Base-by-base conservation (phyloP, 92 coral and sea anemone genomes). In the Epizoanthus ramosus region DNA sequence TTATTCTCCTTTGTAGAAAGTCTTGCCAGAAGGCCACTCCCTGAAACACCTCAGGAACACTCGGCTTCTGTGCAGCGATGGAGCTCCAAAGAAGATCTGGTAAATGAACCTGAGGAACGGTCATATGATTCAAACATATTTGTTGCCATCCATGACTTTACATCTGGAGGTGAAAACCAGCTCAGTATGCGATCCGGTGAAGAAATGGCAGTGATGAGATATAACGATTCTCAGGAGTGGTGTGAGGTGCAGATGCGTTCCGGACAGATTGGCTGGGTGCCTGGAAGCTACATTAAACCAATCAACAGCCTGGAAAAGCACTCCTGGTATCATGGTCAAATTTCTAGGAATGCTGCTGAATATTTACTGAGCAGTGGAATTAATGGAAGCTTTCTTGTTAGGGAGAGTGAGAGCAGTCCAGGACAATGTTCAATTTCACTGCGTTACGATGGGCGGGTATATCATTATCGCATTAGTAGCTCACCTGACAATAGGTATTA, bases 301-400 rank as follows among this genome's bases (percentile, higher is more conserved):
- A 92, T 97, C 24, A 93, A 92, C 80, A 97, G 99, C 87, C 80
- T 97, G 23, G 97, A 90, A 87, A 94, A 97, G 68, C 99, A 97
- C 52, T 92, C 99, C 6, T 97, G 99, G 99, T 94, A 92, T 75
- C 99, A 97, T 80, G 99, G 99, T 17, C 94, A 88, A 50, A 97
- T 97, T 56, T 89, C 98, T 39, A 93, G 99, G 58, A 97, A 92
- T 80, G 98, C 92, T 19, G 99, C 99, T 0, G 99, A 97, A 71
- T 92, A 94, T 52, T 83, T 94, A 16, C 88, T 97, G 3, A 97
- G 98, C 73, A 97, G 99, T 76, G 99, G 99, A 50, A 97, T 97
- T 10, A 97, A 97, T 88, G 99, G 99, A 0, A 97, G 99, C 79
- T 97, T 97, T 80, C 89, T 97, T 67, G 98, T 97, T 7, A 90